Base-by-base conservation (phyloP, 92 coral and sea anemone genomes). In the Parazoanthus atlanticus region DNA sequence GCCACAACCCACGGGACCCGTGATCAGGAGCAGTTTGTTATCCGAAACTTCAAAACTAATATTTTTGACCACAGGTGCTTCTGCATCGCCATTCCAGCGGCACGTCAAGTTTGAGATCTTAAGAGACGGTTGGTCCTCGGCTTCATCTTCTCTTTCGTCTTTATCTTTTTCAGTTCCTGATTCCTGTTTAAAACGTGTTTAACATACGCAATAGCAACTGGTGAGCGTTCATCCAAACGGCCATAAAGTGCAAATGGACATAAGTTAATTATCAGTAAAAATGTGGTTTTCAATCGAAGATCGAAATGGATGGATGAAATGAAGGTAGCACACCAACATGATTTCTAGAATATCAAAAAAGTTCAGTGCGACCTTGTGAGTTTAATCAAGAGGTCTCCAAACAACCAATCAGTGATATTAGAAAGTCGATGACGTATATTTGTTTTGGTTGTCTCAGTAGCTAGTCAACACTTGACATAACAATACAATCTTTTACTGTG, bases 1-100 rank as follows among this genome's bases (percentile, higher is more conserved):
- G 76, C 98, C 98, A 23, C 95, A 86, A 9, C 98, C 98, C 0
- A 95, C 98, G 11, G 98, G 96, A 16, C 98, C 98, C 30, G 98
- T 95, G 56, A 95, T 93, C 30, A 95, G 78, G 2, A 90, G 91
- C 9, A 95, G 85, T 69, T 78, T 92, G 49, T 79, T 90, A 28
- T 89, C 96, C 8, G 74, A 69, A 11, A 93, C 86, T 49, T 95
- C 92, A 29, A 95, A 47, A 71, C 81, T 95, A 12, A 95, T 91
- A 52, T 95, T 93, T 31, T 76, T 94, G 6, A 95, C 89, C 19
- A 95, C 98, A 16, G 98, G 92, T 28, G 96, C 82, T 80, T 93
- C 98, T 23, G 81, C 85, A 34, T 89, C 86, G 3, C 98, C 98
- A 80, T 95, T 95, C 98, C 98, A 95, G 79, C 93, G 96, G 56